Evolutionary conservation across 2,888 invertebrate genomes (phyloP).

Genomic region (Agrotis ipsilon): DNA sequence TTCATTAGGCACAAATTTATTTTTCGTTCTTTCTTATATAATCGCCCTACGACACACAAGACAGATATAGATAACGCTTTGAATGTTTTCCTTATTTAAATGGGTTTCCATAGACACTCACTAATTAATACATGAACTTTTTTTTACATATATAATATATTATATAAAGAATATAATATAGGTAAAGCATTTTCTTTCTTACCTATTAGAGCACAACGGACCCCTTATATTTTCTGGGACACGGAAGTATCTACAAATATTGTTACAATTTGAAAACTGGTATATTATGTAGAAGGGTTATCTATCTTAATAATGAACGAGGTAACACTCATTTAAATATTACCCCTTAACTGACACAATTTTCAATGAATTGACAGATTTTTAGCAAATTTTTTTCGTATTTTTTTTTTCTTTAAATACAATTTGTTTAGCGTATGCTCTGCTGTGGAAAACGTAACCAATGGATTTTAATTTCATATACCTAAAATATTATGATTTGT

Average conservation of each 20-base stretch:
- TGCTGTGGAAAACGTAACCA: conserved; percentile 77
- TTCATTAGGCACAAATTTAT: conserved; percentile 89
- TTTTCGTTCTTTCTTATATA: conserved; percentile 72
- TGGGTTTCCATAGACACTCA: conserved; percentile 88
- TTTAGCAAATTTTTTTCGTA: conserved; percentile 73
- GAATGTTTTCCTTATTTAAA: conserved; percentile 82
- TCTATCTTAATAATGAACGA: conserved; percentile 80
- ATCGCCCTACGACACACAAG: conserved; percentile 86
- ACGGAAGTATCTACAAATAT: conserved; percentile 85
- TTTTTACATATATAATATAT: conserved; percentile 90
- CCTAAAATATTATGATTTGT: conserved; percentile 49
- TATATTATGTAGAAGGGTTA: conserved; percentile 80
- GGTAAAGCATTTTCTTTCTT: conserved; percentile 90
- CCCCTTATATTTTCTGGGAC: conserved; percentile 85
- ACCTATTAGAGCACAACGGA: conserved; percentile 88
- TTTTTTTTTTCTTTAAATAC: conserved; percentile 74
- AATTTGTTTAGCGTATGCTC: conserved; percentile 69
- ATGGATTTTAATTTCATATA: conserved; percentile 42
- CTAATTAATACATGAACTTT: conserved; percentile 87
- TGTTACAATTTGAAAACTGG: conserved; percentile 79
- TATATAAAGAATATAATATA: conserved; percentile 91
- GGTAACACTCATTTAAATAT: conserved; percentile 77
- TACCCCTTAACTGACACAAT: conserved; percentile 87
- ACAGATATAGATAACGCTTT: conserved; percentile 84
- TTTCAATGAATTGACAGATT: conserved; percentile 89